These are phyloP conservation scores for Paragorgia papillata DNA, from an alignment of 92 coral and sea anemone species.

Conservation along the genomic window DNA sequence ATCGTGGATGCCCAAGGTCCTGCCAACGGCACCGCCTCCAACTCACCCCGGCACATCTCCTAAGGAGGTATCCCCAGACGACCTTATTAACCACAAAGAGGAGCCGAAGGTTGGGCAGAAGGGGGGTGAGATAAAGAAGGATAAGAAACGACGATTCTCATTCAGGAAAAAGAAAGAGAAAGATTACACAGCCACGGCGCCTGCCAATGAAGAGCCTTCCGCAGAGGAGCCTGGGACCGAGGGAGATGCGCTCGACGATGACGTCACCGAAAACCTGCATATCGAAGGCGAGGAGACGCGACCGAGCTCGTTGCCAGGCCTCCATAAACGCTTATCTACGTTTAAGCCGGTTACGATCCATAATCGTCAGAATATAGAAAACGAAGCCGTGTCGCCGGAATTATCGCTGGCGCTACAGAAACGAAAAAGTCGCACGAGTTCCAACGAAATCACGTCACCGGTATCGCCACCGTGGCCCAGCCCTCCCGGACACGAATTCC, in stretches of 20 bases:
- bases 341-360: constrained; percentile 32
- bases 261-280: constrained; percentile 44
- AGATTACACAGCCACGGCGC: constrained; percentile 4
- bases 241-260: constrained; percentile 33
- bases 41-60: constrained; percentile 16
- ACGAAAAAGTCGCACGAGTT: constrained; percentile 20
- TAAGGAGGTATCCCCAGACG: neutral
- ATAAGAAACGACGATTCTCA: constrained; percentile 25
- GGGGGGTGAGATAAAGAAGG: constrained; percentile 8
- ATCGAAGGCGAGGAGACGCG: constrained; percentile 36
- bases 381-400: constrained; percentile 30
- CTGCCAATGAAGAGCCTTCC: neutral
- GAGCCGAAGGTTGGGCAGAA: neutral
- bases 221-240: constrained; percentile 22
- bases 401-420: constrained; percentile 30
- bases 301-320: constrained; percentile 30
- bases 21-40: constrained; percentile 25
- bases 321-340: constrained; percentile 36
- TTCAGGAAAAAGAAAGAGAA: constrained; percentile 40
- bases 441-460: constrained; percentile 12
- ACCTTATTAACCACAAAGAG: neutral
- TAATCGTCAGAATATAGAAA: constrained; percentile 4
- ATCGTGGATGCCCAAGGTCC: constrained; percentile 43
- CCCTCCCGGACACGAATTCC: neutral
- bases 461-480: constrained; percentile 17